These are phyloP conservation scores for Pampusana beccarii DNA, from an alignment of 2,113 vertebrate species.

Conservation along the genomic window DNA sequence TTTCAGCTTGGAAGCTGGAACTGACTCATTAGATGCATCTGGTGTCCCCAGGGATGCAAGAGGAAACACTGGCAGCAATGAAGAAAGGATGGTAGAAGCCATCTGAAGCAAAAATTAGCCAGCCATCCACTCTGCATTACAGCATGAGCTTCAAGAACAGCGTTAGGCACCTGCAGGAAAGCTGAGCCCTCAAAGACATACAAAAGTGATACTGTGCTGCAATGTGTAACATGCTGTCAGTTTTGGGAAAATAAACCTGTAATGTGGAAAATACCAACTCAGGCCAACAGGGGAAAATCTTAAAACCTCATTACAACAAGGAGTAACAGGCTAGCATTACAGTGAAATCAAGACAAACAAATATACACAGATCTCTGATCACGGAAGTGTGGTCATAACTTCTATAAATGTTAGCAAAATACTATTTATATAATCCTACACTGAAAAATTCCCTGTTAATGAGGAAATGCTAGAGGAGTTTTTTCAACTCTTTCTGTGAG, in stretches of 20 bases:
- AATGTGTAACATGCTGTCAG: neutral
- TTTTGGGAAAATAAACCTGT: neutral
- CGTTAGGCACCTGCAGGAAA: neutral
- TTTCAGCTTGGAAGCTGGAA: slow-evolving; percentile 36
- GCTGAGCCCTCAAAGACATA: neutral
- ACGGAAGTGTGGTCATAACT: neutral
- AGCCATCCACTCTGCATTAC: neutral
- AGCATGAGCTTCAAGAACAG: neutral
- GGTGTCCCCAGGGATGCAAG: slow-evolving; percentile 28
- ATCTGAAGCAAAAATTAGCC: slow-evolving; percentile 21
- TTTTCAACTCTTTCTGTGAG: neutral
- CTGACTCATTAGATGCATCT: slow-evolving; percentile 49
- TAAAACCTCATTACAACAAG: neutral
- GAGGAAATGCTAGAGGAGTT: neutral
- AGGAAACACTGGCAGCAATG: slow-evolving; percentile 36
- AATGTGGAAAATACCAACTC: neutral
- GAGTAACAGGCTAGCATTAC: neutral
- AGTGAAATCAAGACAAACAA: neutral
- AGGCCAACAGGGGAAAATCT: neutral
- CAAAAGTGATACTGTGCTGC: neutral
- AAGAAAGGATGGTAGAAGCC: slow-evolving; percentile 39
- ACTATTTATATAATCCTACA: neutral
- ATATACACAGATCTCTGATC: neutral
- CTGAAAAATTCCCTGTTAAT: neutral
- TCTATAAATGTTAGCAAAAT: neutral